Evolutionary conservation across 2,113 vertebrate species (phyloP), one percentile per base, ranked within the genome.

Genomic region (Boleophthalmus pectinirostris): DNA sequence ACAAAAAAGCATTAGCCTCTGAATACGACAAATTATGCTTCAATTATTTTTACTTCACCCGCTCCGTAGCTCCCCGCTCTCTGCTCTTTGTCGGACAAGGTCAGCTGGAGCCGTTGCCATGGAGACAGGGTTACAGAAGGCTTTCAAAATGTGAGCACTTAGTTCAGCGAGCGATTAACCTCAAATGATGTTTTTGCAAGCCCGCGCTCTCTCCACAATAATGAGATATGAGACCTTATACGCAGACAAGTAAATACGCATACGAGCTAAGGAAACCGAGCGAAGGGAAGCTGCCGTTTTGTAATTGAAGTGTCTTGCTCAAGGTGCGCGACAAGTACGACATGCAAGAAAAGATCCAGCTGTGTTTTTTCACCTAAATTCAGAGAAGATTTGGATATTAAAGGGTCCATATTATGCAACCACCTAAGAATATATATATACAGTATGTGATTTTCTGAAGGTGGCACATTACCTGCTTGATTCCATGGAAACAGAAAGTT

Each of bases 71-170:
- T 72, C 21, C 1, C 3, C 10, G 58, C 12, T 20, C 56, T 25
- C 3, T 69, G 74, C 60, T 70, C 4, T 68, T 77, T 85, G 85
- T 83, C 73, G 82, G 73, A 78, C 73, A 74, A 75, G 84, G 83
- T 89, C 86, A 88, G 73, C 66, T 84, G 74, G 68, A 81, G 53
- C 69, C 10, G 65, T 85, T 78, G 79, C 85, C 74, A 77, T 80
- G 74, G 85, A 82, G 76, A 88, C 79, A 77, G 71, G 74, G 81
- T 82, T 79, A 80, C 53, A 75, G 60, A 43, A 15, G 71, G 21
- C 66, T 20, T 23, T 0, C 16, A 43, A 46, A 66, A 61, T 61
- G 21, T n/a, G 18, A 10, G 61, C 12, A 66, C 43, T 66, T 66
- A 46, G 64, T 24, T 45, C 21, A 23, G 35, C 38, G 2, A 46